Evolutionary conservation across 2,888 invertebrate species (phyloP).

Genomic region (Cylindroiulus punctatus): DNA sequence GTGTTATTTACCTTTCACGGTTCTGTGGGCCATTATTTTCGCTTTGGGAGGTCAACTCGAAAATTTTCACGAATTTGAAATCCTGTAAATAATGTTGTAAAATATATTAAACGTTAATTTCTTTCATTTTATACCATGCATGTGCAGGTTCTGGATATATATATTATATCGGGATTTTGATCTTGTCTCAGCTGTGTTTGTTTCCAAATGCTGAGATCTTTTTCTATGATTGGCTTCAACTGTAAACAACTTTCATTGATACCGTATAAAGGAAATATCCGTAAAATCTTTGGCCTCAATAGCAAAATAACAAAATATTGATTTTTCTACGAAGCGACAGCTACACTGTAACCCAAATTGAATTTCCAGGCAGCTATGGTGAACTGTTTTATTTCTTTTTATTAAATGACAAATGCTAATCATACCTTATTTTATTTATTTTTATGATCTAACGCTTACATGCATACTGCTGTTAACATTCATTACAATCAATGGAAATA

Average conservation of each 20-base stretch:
- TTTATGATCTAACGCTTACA: neutral
- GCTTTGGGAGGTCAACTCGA: conserved; percentile 64
- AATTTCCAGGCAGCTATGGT: neutral
- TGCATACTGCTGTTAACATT: neutral
- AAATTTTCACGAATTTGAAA: conserved; percentile 65
- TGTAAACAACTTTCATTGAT: neutral
- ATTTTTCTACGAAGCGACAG: neutral
- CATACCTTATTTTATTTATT: neutral
- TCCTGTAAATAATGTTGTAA: conserved; percentile 59
- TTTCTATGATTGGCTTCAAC: neutral
- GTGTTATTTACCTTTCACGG: conserved; percentile 58
- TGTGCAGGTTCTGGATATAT: neutral
- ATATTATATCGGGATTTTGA: neutral
- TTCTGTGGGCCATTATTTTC: conserved; percentile 60
- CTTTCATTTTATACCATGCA: neutral
- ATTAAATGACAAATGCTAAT: neutral
- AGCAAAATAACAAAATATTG: conserved; percentile 2
- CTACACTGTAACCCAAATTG: neutral
- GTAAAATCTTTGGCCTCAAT: neutral
- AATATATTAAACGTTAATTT: neutral
- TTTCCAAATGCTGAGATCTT: neutral
- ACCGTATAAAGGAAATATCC: neutral
- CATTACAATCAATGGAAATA: neutral
- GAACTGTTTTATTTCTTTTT: neutral
- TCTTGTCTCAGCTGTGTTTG: neutral